phyloP scores from a whole-genome alignment of 2,113 vertebrate species.

The Sander vitreus region DNA sequence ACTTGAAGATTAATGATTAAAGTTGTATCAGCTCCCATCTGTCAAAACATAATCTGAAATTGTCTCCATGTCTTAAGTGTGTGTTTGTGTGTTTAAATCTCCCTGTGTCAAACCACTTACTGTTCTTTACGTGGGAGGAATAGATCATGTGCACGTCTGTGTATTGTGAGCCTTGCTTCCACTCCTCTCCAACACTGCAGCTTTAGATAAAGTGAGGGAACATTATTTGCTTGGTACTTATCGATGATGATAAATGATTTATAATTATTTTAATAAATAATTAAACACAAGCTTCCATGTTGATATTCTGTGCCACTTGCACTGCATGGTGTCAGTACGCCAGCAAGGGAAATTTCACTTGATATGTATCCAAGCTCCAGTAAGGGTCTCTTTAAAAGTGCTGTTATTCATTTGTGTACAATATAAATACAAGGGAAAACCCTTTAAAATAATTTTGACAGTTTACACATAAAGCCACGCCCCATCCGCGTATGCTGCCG shows the following conservation, averaged over 20 bases:
- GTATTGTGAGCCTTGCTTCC: constrained; percentile 50
- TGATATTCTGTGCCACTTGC: constrained; percentile 50
- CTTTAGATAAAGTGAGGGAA: constrained; percentile 45
- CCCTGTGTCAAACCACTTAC: constrained; percentile 55
- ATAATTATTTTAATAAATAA: constrained; percentile 78
- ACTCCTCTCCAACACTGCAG: constrained; percentile 53
- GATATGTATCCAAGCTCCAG: constrained; percentile 11
- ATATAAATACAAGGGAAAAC: constrained; percentile 92
- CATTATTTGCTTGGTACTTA: constrained; percentile 66
- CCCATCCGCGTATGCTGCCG: constrained; percentile 65
- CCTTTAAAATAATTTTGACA: constrained; percentile 97
- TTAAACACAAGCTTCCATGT: constrained; percentile 64
- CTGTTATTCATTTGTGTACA: constrained; percentile 74
- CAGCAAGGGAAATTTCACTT: background rate
- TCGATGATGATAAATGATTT: constrained; percentile 75
- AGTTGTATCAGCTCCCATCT: constrained; percentile 64
- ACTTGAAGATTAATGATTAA: constrained; percentile 68
- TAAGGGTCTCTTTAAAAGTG: constrained; percentile 73
- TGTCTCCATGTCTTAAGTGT: constrained; percentile 61
- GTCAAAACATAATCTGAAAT: constrained; percentile 58
- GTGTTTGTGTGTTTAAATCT: constrained; percentile 49
- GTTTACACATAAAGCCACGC: constrained; percentile 90
- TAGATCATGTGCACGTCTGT: constrained; percentile 60
- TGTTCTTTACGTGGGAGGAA: constrained; percentile 71
- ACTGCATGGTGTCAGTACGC: background rate